Conservation (phyloP, 2,797 vertebrate species). For the Hemitrygon akajei region DNA sequence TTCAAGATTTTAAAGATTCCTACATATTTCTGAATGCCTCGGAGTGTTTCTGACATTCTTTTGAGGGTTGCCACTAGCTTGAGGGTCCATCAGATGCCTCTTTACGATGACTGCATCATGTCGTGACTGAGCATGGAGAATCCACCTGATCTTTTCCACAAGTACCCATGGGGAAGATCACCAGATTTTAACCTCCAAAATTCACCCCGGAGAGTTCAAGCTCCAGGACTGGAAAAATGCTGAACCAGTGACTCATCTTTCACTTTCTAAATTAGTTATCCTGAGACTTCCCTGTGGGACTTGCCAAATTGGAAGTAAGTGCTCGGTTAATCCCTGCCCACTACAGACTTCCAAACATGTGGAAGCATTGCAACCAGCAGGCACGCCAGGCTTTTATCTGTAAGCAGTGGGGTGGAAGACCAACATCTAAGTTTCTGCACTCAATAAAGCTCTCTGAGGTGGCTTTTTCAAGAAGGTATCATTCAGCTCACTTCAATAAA, state of each 20-base stretch:
- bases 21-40: no score
- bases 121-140: no score
- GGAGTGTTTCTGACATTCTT: no score
- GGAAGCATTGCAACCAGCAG: background rate
- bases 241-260: background rate
- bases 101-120: no score
- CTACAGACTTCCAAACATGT: background rate
- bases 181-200: no score
- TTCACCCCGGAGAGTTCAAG: no score
- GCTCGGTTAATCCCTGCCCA: background rate
- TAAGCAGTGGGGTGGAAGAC: background rate
- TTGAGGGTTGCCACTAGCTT: no score
- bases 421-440: background rate
- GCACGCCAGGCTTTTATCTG: no score
- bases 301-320: background rate
- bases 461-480: background rate
- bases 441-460: background rate
- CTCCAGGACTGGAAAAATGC: background rate
- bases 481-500: background rate
- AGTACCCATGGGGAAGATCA: no score
- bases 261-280: background rate
- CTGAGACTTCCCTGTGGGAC: background rate
- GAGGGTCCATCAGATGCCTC: no score
- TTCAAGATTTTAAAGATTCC: no score
- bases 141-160: no score